A percentile compares a stretch with the other conserved stretches of the same genome.
phyloP scores from a whole-genome alignment of 2,888 invertebrate genomes.

The Epistrophe eligans region DNA sequence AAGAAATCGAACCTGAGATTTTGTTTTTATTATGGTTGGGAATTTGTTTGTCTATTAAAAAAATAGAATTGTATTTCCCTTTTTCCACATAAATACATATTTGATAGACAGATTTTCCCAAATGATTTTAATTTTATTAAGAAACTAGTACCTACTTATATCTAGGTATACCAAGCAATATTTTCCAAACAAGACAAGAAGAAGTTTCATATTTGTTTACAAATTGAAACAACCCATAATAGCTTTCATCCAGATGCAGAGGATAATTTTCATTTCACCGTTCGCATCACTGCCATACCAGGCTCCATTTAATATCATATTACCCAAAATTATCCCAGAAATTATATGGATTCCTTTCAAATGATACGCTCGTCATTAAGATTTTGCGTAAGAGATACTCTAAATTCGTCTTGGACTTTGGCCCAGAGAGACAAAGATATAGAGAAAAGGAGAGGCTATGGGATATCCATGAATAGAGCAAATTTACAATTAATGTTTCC shows the following conservation, averaged over 20 bases:
- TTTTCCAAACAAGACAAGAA: not conserved
- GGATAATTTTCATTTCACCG: not conserved
- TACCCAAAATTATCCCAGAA: conserved; percentile 35
- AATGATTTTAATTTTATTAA: not conserved
- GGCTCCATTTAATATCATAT: conserved; percentile 37
- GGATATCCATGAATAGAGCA: conserved; percentile 38
- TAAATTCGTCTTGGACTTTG: conserved; percentile 24
- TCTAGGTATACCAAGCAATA: too few species aligned
- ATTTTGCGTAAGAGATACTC: conserved; percentile 13
- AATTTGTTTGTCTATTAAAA: too few species aligned
- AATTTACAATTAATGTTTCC: conserved; percentile 62
- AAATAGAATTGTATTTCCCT: too few species aligned
- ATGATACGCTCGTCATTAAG: conserved; percentile 18
- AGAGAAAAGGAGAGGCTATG: not conserved
- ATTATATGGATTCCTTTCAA: conserved; percentile 65
- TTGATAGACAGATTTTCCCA: not conserved
- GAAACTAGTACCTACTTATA: too few species aligned
- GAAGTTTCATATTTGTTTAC: not conserved
- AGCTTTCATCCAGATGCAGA: not conserved
- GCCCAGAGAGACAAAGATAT: not conserved
- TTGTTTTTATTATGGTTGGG: too few species aligned
- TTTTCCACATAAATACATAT: too few species aligned
- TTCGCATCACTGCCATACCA: not conserved
- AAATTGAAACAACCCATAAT: conserved; percentile 31
- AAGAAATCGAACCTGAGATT: too few species aligned